These are phyloP conservation scores for Cuniculus paca DNA, from an alignment of 2,797 vertebrate genomes.

Conservation along the genomic window DNA sequence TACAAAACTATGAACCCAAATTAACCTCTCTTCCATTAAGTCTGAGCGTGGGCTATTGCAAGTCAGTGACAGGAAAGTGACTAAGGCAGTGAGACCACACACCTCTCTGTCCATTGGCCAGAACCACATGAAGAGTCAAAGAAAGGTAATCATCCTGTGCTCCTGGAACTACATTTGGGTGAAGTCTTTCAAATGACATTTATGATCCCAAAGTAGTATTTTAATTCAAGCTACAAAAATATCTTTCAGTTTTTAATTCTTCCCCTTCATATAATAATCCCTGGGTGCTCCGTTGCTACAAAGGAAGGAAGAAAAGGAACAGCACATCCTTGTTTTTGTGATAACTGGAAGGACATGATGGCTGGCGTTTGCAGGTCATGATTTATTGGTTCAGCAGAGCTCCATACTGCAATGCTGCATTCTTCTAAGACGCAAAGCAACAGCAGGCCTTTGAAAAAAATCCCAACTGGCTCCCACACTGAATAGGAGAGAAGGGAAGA, in stretches of 20 bases:
- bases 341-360: background rate
- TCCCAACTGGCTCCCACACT: constrained; percentile 69
- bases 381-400: constrained; percentile 49
- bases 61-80: background rate
- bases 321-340: background rate
- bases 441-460: constrained; percentile 74
- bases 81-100: background rate
- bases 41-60: background rate
- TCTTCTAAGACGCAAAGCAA: constrained; percentile 67
- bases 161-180: background rate
- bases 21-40: background rate
- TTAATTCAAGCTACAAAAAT: constrained; percentile 52
- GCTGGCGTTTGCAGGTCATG: constrained; percentile 59
- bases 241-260: constrained; percentile 43
- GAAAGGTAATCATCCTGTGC: background rate
- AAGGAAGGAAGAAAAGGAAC: background rate
- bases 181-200: constrained; percentile 12
- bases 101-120: background rate
- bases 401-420: constrained; percentile 54
- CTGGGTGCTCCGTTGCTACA: background rate
- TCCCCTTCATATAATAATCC: background rate
- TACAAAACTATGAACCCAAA: background rate
- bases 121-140: background rate
- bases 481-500: constrained; percentile 65
- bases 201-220: constrained; percentile 24